phyloP scores from a whole-genome alignment of 2,797 vertebrate species.

The Mallotus villosus region DNA sequence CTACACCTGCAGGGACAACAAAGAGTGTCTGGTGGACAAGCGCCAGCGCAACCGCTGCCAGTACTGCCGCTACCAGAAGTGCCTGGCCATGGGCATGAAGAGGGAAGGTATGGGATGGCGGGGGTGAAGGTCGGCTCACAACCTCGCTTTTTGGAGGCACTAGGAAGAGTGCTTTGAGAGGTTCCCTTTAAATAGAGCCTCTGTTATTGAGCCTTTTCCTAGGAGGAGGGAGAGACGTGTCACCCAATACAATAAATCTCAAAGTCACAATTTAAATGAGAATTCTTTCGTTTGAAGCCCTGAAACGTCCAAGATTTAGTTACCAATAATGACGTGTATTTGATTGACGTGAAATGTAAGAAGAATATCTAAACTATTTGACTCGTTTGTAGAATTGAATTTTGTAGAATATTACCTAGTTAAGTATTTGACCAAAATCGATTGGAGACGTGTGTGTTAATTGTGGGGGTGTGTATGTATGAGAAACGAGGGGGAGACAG shows the following conservation, averaged over 20 bases:
- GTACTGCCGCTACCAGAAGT: constrained; percentile 95
- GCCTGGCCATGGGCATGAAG: constrained; percentile 97
- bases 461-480: constrained; percentile 25
- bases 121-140: not conserved
- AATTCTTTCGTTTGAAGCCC: not conserved
- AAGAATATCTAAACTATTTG: not conserved
- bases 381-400: not conserved
- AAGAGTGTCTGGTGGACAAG: constrained; percentile 95
- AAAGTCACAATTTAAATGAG: not conserved
- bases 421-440: not conserved
- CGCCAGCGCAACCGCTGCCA: constrained; percentile 96
- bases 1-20: constrained; percentile 95
- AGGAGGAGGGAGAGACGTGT: constrained; percentile 9
- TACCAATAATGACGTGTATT: not conserved
- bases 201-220: not conserved
- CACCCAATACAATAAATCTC: not conserved
- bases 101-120: constrained; percentile 85
- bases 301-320: not conserved
- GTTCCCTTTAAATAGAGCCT: not conserved
- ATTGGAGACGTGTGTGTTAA: not conserved
- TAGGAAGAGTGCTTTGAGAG: not conserved
- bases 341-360: not conserved
- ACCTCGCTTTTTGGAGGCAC: not conserved
- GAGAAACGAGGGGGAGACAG: constrained; percentile 35
- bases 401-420: not conserved